Evolutionary conservation across 2,797 vertebrate species (phyloP), one percentile per base, ranked within the genome.

Genomic region (Phaenicophaeus curvirostris): DNA sequence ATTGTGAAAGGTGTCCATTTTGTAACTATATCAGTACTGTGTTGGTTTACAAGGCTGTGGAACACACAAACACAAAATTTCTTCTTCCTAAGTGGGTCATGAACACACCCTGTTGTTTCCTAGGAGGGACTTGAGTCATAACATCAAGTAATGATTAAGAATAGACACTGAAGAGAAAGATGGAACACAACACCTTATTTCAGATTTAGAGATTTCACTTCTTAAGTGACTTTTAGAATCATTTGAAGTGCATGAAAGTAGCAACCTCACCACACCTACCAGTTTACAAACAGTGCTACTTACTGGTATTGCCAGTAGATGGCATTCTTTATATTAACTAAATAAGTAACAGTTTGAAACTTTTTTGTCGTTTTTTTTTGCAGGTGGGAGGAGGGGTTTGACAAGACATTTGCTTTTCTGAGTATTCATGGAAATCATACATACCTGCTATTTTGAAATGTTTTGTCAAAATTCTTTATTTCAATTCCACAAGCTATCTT

Each of bases 311-410:
- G 90, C 93, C 95, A 55, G 93, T 95, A 96, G 96, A 87, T 96
- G 95, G 92, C 92, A 89, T 96, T 95, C 86, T 95, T 95, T 96
- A 92, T 95, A 85, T 48, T 85, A 92, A 90, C 75, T 95, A 83
- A 73, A 65, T 93, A 88, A 42, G n/a, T 66, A 59, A 66, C 5
- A 51, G 25, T 79, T 87, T 50, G 59, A 57, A 93, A 87, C 35
- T 8, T 81, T 68, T 78, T 82, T 65, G 20, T 59, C 55, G 20
- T n/a, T 3, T n/a, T n/a, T 28, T 41, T n/a, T 3, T 21, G 6
- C 1, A 4, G 7, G 8, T 4, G 15, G 6, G 19, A 31, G 5
- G 7, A 48, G 21, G 11, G 46, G 21, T 48, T 35, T 79, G 31
- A 24, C 42, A 68, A 48, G 55, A 44, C 39, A 19, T 62, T 77